A percentile compares a stretch with the other conserved stretches of the same genome.
Conservation (phyloP, 2,113 vertebrate species). For the Macquaria australasica region DNA sequence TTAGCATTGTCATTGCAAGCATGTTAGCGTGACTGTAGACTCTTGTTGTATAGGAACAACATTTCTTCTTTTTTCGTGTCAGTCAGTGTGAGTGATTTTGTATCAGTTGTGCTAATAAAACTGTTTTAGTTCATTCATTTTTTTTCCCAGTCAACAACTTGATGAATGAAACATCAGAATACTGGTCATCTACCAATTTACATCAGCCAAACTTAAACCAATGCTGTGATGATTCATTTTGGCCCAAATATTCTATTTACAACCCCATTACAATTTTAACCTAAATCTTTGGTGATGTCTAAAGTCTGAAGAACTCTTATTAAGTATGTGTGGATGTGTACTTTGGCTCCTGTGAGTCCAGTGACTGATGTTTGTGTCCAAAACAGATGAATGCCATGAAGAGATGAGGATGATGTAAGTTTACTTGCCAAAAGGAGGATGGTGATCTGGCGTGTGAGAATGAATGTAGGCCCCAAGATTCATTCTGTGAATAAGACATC, state of each 20-base stretch:
- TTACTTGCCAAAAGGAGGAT: slow-evolving; percentile 14
- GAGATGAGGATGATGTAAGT: slow-evolving; percentile 3
- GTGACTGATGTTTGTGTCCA: not conserved
- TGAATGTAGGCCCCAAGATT: not conserved
- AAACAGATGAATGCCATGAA: not conserved
- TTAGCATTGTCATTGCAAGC: too few species aligned
- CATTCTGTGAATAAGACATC: not conserved
- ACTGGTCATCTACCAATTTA: not conserved
- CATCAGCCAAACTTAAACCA: not conserved
- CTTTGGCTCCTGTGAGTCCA: not conserved
- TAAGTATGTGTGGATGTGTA: not conserved
- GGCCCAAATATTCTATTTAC: not conserved
- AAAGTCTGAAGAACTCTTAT: not conserved
- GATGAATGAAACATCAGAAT: not conserved
- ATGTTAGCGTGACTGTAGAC: not conserved
- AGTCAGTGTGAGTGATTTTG: not conserved
- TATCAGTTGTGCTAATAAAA: not conserved
- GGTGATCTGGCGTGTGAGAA: not conserved
- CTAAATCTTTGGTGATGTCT: not conserved
- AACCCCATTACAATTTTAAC: not conserved
- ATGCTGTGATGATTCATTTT: not conserved
- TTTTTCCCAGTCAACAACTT: not conserved
- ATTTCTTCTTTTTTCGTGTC: not conserved
- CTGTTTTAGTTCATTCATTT: not conserved
- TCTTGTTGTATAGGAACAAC: not conserved